A percentile compares a stretch with the other conserved stretches of the same genome.
Evolutionary conservation across 2,888 invertebrate species (phyloP).

Genomic region (Lacanobia wlatinum): DNA sequence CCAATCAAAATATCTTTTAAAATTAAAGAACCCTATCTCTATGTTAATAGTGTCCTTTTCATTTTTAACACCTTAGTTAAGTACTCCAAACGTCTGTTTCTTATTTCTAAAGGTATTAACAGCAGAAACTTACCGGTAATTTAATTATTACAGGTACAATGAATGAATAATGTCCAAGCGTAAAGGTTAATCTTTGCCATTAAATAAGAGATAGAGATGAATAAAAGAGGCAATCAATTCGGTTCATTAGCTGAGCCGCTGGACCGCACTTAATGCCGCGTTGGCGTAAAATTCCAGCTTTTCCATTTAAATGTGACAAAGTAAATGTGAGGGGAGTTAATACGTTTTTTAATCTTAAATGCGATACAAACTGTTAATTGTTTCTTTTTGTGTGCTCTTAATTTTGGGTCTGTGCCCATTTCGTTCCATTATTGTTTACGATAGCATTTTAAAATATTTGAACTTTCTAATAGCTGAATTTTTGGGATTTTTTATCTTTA

Average conservation of each 20-base stretch:
- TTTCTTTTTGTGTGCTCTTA: slow-evolving; percentile 20
- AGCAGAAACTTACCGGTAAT: slow-evolving; percentile 63
- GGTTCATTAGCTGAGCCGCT: slow-evolving; percentile 64
- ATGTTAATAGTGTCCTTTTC: neutral
- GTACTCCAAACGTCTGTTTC: neutral
- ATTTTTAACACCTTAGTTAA: neutral
- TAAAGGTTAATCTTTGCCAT: slow-evolving; percentile 69
- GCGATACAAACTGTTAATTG: slow-evolving; percentile 14
- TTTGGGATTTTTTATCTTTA: slow-evolving; percentile 18
- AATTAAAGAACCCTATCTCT: too few relatives aligned
- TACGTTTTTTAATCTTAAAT: slow-evolving; percentile 48
- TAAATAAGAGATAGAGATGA: slow-evolving; percentile 68
- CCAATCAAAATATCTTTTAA: too few relatives aligned
- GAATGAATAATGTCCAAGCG: slow-evolving; percentile 64
- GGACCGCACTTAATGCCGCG: slow-evolving; percentile 32
- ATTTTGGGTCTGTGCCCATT: neutral
- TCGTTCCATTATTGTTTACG: slow-evolving; percentile 3
- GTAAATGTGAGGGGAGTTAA: slow-evolving; percentile 42
- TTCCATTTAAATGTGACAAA: slow-evolving; percentile 52
- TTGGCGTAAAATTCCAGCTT: slow-evolving; percentile 47
- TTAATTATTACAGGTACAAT: slow-evolving; percentile 67
- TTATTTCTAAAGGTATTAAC: slow-evolving; percentile 31
- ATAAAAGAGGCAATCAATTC: slow-evolving; percentile 71
- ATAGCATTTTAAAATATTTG: slow-evolving; percentile 1
- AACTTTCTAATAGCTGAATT: slow-evolving; percentile 8